Evolutionary conservation across 1,140 invertebrate genomes (phyloP).

Genomic region (Amphibalanus amphitrite): DNA sequence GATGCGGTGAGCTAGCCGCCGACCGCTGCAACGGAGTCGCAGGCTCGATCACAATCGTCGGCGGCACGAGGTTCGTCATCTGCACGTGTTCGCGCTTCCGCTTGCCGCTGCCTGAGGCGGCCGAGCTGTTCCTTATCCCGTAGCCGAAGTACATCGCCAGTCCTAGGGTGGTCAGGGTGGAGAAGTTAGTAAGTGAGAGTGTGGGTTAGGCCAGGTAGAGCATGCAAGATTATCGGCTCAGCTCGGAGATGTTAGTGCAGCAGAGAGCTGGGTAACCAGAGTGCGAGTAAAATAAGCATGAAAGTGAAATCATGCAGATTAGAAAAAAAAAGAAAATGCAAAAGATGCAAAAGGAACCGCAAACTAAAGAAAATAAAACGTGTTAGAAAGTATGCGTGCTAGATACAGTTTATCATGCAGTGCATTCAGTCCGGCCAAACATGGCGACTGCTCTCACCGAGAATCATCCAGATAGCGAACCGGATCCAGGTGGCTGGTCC

Average conservation of each 20-base stretch:
- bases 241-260: neutral
- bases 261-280: no score
- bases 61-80: constrained; percentile 5
- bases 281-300: neutral
- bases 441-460: constrained; percentile 39
- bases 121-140: constrained; percentile 66
- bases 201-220: no score
- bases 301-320: constrained; percentile 5
- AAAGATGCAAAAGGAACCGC: constrained; percentile 9
- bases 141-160: constrained; percentile 20
- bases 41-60: constrained; percentile 10
- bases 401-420: constrained; percentile 19
- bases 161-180: constrained; percentile 11
- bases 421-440: no score
- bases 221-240: no score
- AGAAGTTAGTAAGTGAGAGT: neutral
- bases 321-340: constrained; percentile 6
- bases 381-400: constrained; percentile 1
- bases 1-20: no score
- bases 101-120: constrained; percentile 9
- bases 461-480: constrained; percentile 64
- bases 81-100: constrained; percentile 4
- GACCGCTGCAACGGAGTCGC: constrained; percentile 8
- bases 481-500: constrained; percentile 66
- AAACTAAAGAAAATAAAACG: no score